A percentile compares a stretch with the other conserved stretches of the same genome.
Conservation (phyloP, 1,140 invertebrate genomes). For the Anastatus disparis region DNA sequence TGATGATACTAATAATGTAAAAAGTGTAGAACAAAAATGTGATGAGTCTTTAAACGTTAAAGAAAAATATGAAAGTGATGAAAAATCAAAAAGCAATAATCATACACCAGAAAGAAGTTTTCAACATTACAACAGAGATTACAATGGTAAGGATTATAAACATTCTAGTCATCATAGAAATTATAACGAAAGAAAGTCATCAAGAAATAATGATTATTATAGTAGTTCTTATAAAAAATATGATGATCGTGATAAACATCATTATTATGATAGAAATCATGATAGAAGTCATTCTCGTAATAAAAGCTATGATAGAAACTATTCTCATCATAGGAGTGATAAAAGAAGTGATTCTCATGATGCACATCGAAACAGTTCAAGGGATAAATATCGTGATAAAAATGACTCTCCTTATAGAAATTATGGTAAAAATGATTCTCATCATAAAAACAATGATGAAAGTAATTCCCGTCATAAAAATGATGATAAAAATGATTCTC, state of each 20-base stretch:
- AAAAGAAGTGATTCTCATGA: slow-evolving; percentile 10
- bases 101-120: background rate
- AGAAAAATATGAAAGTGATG: background rate
- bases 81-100: background rate
- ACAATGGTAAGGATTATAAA: background rate
- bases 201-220: too few relatives aligned
- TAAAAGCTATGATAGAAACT: background rate
- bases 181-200: background rate
- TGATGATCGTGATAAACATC: background rate
- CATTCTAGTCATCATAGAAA: slow-evolving; percentile 1
- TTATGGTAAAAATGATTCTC: background rate
- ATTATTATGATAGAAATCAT: background rate
- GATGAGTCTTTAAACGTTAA: background rate
- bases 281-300: background rate
- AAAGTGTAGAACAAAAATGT: background rate
- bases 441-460: background rate
- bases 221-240: background rate
- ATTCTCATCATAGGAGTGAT: background rate
- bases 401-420: slow-evolving; percentile 3
- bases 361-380: too few relatives aligned
- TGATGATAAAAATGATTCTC: background rate
- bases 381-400: slow-evolving; percentile 1
- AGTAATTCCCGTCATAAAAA: background rate
- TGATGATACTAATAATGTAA: background rate
- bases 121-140: background rate